These are phyloP conservation scores for Cuculus canorus DNA, from an alignment of 2,797 vertebrate genomes.

Conservation along the genomic window DNA sequence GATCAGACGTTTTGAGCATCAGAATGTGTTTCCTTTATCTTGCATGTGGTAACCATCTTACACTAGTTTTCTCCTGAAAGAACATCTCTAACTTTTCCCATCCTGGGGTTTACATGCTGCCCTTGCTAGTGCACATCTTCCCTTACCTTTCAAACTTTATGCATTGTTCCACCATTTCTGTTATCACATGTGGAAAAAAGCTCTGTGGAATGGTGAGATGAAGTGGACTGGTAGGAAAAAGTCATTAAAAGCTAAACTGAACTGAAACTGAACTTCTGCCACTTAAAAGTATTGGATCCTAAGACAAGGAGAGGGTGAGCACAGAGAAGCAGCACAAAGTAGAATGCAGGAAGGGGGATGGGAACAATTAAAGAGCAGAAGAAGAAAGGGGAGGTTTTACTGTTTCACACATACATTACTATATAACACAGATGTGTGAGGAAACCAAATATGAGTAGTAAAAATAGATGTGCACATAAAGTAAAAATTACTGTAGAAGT, in stretches of 20 bases:
- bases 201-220: background rate
- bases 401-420: background rate
- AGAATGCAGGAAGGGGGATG: background rate
- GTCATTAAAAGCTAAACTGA: background rate
- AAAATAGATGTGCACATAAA: background rate
- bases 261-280: background rate
- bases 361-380: background rate
- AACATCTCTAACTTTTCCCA: background rate
- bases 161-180: background rate
- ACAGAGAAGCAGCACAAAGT: background rate
- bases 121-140: background rate
- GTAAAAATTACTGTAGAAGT: background rate
- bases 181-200: background rate
- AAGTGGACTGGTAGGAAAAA: background rate
- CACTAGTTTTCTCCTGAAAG: background rate
- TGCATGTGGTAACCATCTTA: background rate
- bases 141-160: background rate
- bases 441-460: background rate
- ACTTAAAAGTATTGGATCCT: background rate
- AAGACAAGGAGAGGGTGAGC: background rate
- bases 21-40: background rate
- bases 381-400: background rate
- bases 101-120: background rate
- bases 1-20: background rate
- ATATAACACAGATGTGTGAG: background rate